Conservation (phyloP, 2,888 invertebrate genomes). For the Drosophila niveifrons region DNA sequence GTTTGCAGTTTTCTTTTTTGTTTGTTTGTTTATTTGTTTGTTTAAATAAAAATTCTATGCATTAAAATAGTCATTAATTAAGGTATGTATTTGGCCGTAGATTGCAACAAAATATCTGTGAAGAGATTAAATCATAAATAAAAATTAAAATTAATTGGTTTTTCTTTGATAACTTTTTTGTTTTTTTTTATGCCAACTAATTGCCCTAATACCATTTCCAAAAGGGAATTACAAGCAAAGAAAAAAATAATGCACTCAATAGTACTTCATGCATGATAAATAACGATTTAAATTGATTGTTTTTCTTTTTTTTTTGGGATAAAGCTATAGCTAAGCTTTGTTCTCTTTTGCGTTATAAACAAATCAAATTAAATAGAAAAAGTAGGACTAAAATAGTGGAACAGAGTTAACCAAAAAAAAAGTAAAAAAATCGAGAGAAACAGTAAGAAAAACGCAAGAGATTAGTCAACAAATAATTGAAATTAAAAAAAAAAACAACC, state of each 20-base stretch:
- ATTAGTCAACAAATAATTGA: slow-evolving; percentile 69
- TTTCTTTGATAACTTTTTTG: slow-evolving; percentile 42
- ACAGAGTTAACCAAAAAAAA: slow-evolving; percentile 52
- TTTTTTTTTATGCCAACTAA: slow-evolving; percentile 45
- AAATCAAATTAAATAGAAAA: slow-evolving; percentile 34
- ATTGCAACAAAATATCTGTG: slow-evolving; percentile 85
- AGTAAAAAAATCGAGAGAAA: slow-evolving; percentile 33
- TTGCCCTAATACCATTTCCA: slow-evolving; percentile 67
- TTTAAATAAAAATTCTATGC: slow-evolving; percentile 71
- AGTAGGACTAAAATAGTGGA: slow-evolving; percentile 37
- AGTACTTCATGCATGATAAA: slow-evolving; percentile 49
- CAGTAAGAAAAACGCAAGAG: slow-evolving; percentile 67
- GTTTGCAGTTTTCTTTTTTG: slow-evolving; percentile 27
- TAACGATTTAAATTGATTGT: slow-evolving; percentile 3
- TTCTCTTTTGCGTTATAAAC: slow-evolving; percentile 55
- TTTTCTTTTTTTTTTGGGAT: too few species aligned
- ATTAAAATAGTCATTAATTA: slow-evolving; percentile 79
- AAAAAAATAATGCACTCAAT: slow-evolving; percentile 37
- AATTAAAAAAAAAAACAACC: slow-evolving; percentile 58
- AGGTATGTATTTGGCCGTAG: slow-evolving; percentile 85
- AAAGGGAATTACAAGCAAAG: slow-evolving; percentile 59
- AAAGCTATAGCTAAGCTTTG: slow-evolving; percentile 37
- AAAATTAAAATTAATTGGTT: slow-evolving; percentile 74
- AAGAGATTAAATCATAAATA: slow-evolving; percentile 84
- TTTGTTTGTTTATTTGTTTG: slow-evolving; percentile 10